A percentile compares a stretch with the other conserved stretches of the same genome.
Conservation (phyloP, 2,113 vertebrate genomes). For the Phasianus colchicus region DNA sequence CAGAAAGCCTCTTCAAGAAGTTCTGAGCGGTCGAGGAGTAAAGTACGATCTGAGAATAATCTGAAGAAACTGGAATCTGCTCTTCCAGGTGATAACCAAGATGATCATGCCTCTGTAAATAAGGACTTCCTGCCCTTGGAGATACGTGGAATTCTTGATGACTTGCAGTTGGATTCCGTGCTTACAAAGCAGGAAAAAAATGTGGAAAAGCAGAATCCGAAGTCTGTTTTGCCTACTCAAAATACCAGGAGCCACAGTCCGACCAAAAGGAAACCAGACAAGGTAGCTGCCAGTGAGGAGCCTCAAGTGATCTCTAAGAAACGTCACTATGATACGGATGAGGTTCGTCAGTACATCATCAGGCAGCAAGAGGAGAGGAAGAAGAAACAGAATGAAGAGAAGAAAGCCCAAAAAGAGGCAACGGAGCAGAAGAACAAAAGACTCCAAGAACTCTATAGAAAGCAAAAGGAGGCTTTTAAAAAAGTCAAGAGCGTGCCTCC, state of each 20-base stretch:
- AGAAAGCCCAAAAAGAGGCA: slow-evolving; percentile 87
- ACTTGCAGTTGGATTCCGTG: slow-evolving; percentile 86
- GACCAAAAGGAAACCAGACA: slow-evolving; percentile 79
- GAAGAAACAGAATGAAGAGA: slow-evolving; percentile 89
- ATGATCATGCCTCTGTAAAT: slow-evolving; percentile 72
- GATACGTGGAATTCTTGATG: slow-evolving; percentile 91
- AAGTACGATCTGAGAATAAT: slow-evolving; percentile 71
- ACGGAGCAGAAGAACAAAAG: slow-evolving; percentile 87
- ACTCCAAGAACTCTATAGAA: slow-evolving; percentile 94
- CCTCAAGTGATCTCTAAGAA: slow-evolving; percentile 84
- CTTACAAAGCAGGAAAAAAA: slow-evolving; percentile 66
- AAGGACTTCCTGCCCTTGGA: slow-evolving; percentile 87
- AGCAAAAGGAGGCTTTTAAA: slow-evolving; percentile 84
- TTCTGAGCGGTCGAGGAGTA: slow-evolving; percentile 72
- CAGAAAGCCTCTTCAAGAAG: slow-evolving; percentile 69
- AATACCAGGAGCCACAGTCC: slow-evolving; percentile 85
- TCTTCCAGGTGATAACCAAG: slow-evolving; percentile 56
- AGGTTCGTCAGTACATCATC: slow-evolving; percentile 91
- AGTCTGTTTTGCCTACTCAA: slow-evolving; percentile 62
- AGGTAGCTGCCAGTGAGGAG: slow-evolving; percentile 75
- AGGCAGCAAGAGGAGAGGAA: slow-evolving; percentile 93
- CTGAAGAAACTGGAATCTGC: slow-evolving; percentile 65
- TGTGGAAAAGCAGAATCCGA: slow-evolving; percentile 73
- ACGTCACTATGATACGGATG: slow-evolving; percentile 91
- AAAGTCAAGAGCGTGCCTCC: slow-evolving; percentile 63